Evolutionary conservation across 2,113 vertebrate genomes (phyloP).

Genomic region (Chunga burmeisteri): DNA sequence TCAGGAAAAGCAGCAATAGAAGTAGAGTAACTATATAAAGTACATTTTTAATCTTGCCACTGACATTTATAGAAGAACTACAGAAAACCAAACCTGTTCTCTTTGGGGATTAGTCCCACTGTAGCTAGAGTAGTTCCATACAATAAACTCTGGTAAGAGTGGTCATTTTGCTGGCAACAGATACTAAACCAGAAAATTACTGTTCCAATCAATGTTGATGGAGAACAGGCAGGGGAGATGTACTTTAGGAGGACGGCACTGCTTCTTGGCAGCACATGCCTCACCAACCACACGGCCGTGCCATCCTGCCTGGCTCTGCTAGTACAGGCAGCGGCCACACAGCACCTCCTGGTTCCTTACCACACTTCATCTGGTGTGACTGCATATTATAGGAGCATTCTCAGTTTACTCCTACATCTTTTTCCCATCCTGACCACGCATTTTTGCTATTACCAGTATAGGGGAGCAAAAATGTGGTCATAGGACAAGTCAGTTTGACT

Average conservation of each 20-base stretch:
- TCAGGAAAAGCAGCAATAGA: neutral
- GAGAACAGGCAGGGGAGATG: neutral
- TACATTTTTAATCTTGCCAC: neutral
- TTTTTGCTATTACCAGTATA: neutral
- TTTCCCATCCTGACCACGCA: neutral
- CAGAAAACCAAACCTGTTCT: neutral
- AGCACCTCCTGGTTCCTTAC: too few species aligned
- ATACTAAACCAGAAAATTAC: neutral
- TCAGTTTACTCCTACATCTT: neutral
- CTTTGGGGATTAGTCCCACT: neutral
- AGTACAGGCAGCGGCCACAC: neutral
- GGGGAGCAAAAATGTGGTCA: too few species aligned
- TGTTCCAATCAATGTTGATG: neutral
- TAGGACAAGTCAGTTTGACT: neutral
- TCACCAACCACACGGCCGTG: rapidly evolving
- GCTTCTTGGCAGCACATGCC: neutral
- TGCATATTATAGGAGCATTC: neutral
- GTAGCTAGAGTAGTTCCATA: neutral
- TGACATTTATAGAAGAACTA: neutral
- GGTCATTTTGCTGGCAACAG: neutral
- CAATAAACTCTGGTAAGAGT: neutral
- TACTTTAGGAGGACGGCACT: neutral
- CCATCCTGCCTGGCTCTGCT: neutral
- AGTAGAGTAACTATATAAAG: neutral
- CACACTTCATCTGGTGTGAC: neutral